Conservation (phyloP, 2,797 vertebrate genomes). For the Hephaestus fuliginosus region DNA sequence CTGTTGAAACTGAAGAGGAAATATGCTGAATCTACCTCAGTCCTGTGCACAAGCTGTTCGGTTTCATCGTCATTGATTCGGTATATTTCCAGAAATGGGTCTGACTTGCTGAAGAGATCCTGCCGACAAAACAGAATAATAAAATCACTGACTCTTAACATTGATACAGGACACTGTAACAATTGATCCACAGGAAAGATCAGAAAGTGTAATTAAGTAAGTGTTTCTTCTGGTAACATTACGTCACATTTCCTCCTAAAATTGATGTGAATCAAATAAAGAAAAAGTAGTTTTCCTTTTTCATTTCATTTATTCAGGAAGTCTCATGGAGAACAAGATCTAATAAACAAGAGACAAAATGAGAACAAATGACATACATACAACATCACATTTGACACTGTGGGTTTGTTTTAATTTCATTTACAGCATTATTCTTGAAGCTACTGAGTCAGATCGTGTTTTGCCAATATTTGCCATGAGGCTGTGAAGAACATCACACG, state of each 20-base stretch:
- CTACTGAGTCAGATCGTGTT: conserved; percentile 5
- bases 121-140: conserved; percentile 63
- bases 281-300: not conserved
- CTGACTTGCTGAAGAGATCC: conserved; percentile 98
- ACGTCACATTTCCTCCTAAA: not conserved
- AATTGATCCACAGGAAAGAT: not conserved
- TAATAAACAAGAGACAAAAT: conserved; percentile 10
- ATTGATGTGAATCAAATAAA: not conserved
- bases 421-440: not conserved
- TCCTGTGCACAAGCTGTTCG: conserved; percentile 95
- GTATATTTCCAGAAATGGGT: conserved; percentile 97
- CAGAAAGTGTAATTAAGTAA: not conserved
- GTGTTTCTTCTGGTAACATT: conserved; percentile 16
- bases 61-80: conserved; percentile 91
- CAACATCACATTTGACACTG: conserved; percentile 6
- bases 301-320: not conserved
- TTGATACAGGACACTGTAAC: not conserved
- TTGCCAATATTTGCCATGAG: conserved; percentile 1
- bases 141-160: not conserved
- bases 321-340: not conserved
- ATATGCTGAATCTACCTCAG: conserved; percentile 87
- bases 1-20: conserved; percentile 12
- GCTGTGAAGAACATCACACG: not conserved
- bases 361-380: conserved; percentile 7
- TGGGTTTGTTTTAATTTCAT: conserved; percentile 7